Evolutionary conservation across 2,888 invertebrate genomes (phyloP).

Genomic region (Acleris laterana): DNA sequence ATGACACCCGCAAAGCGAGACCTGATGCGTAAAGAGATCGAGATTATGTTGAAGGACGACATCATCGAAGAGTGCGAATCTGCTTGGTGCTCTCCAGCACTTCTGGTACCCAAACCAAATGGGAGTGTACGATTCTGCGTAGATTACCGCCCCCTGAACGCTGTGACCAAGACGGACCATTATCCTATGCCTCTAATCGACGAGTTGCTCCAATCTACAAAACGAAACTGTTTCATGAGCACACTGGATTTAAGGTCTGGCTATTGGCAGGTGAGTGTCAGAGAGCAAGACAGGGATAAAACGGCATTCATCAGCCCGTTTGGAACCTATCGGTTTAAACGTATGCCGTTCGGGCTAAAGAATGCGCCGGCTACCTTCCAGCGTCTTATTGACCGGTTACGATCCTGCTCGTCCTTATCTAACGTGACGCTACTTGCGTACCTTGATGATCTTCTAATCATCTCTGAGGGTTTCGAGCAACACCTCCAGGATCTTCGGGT

Average conservation of each 20-base stretch:
- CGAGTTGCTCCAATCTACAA: neutral
- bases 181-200: slow-evolving; percentile 1
- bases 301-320: neutral
- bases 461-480: neutral
- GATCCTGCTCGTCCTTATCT: neutral
- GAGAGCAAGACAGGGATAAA: neutral
- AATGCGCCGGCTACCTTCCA: neutral
- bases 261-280: neutral
- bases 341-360: neutral
- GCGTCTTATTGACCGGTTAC: neutral
- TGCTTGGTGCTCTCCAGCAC: neutral
- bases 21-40: neutral
- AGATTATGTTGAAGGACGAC: neutral
- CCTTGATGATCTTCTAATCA: neutral
- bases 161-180: neutral
- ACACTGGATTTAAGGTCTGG: neutral
- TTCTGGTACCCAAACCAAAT: neutral
- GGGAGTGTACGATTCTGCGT: neutral
- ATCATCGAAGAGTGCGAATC: neutral
- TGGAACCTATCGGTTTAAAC: neutral
- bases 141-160: neutral
- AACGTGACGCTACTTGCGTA: neutral
- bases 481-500: neutral
- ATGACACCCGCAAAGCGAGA: neutral
- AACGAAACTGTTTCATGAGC: neutral